Evolutionary conservation across 2,113 vertebrate genomes (phyloP).

Genomic region (Poicephalus gulielmi): DNA sequence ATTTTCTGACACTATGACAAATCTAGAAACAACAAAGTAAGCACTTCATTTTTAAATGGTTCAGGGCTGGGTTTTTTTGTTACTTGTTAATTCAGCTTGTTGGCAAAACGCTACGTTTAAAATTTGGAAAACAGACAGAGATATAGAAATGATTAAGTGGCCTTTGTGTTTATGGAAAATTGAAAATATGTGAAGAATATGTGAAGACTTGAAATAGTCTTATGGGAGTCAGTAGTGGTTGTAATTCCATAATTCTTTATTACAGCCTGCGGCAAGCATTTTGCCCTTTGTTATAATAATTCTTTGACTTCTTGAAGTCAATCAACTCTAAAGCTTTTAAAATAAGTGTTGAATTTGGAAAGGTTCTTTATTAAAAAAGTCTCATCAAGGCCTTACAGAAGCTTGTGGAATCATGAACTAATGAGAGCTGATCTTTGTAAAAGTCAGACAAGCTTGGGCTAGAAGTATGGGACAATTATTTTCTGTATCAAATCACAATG

Average conservation of each 20-base stretch:
- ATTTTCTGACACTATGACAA: neutral
- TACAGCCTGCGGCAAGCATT: neutral
- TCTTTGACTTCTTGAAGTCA: neutral
- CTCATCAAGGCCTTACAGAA: neutral
- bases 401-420: neutral
- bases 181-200: neutral
- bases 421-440: neutral
- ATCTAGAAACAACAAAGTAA: neutral
- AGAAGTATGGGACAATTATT: neutral
- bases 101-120: neutral
- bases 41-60: neutral
- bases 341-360: neutral
- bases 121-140: neutral
- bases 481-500: constrained; percentile 5
- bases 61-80: neutral
- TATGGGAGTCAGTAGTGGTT: neutral
- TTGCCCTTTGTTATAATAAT: neutral
- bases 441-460: constrained; percentile 11
- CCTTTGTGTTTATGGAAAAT: neutral
- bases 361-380: neutral
- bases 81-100: neutral
- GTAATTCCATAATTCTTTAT: neutral
- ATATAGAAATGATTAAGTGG: neutral
- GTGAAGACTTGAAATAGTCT: neutral
- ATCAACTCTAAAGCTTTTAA: neutral